Conservation (phyloP, 2,888 invertebrate genomes). For the Chloroclysta siterata region DNA sequence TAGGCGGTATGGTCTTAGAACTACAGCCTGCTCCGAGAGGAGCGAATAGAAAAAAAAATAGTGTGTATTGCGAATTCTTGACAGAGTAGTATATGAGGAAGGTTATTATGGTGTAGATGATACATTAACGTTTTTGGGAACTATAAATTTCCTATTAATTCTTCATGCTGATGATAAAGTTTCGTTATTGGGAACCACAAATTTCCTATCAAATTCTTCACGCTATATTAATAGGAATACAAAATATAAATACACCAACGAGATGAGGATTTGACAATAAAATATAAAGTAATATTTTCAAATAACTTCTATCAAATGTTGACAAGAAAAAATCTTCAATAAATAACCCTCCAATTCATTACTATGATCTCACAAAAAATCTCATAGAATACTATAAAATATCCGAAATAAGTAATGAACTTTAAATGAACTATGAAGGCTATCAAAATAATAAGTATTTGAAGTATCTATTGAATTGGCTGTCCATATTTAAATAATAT, state of each 20-base stretch:
- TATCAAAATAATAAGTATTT: conserved; percentile 37
- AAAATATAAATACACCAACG: background rate
- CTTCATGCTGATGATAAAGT: no score
- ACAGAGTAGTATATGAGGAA: no score
- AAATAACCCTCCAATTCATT: conserved; percentile 19
- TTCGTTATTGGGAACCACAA: no score
- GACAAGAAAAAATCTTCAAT: conserved; percentile 13
- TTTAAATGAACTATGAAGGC: conserved; percentile 39
- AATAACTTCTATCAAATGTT: conserved; percentile 15
- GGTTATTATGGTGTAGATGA: no score
- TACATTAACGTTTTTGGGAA: no score
- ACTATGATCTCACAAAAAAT: conserved; percentile 16
- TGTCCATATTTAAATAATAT: conserved; percentile 27
- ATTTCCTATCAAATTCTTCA: no score
- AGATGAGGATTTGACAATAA: background rate
- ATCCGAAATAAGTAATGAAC: conserved; percentile 25
- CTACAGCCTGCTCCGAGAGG: no score
- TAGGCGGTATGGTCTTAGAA: no score
- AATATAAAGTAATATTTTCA: background rate
- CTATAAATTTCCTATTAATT: no score
- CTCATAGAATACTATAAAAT: conserved; percentile 29
- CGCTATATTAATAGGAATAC: background rate
- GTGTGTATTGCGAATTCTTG: no score
- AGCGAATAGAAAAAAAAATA: no score
- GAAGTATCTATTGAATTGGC: conserved; percentile 39